phyloP scores from a whole-genome alignment of 2,113 vertebrate species.

The Halichoeres trimaculatus region DNA sequence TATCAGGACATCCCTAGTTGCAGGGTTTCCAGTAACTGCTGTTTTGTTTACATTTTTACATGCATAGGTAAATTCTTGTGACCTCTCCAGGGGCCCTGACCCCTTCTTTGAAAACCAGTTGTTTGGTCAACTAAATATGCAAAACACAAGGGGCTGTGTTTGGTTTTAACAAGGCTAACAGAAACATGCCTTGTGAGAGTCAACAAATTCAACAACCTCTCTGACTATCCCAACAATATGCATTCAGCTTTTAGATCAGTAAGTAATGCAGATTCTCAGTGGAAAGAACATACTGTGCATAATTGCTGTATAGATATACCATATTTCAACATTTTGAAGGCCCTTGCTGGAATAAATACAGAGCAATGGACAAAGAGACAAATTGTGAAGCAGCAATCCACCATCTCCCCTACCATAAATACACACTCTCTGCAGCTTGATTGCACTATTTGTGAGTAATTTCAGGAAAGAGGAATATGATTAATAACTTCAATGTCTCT shows the following conservation, averaged over 20 bases:
- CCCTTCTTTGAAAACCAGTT: too few species aligned
- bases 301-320: conserved; percentile 43
- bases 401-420: conserved; percentile 58
- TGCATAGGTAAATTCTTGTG: too few species aligned
- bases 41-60: too few species aligned
- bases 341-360: conserved; percentile 53
- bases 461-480: conserved; percentile 78
- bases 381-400: conserved; percentile 37
- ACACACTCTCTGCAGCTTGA: conserved; percentile 57
- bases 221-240: not conserved
- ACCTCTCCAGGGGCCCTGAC: too few species aligned
- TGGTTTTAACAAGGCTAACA: not conserved
- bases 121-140: too few species aligned
- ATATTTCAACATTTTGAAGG: conserved; percentile 29
- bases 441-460: conserved; percentile 74
- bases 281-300: conserved; percentile 11
- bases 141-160: too few species aligned
- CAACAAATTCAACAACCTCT: not conserved
- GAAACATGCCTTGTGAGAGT: not conserved
- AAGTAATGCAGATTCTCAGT: conserved; percentile 32
- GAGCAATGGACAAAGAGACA: conserved; percentile 54
- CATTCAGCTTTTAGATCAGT: conserved; percentile 15
- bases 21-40: too few species aligned
- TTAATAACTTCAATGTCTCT: conserved; percentile 77
- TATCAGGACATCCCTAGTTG: too few species aligned